Evolutionary conservation across 2,888 invertebrate genomes (phyloP).

Genomic region (Cremastinae sp.): DNA sequence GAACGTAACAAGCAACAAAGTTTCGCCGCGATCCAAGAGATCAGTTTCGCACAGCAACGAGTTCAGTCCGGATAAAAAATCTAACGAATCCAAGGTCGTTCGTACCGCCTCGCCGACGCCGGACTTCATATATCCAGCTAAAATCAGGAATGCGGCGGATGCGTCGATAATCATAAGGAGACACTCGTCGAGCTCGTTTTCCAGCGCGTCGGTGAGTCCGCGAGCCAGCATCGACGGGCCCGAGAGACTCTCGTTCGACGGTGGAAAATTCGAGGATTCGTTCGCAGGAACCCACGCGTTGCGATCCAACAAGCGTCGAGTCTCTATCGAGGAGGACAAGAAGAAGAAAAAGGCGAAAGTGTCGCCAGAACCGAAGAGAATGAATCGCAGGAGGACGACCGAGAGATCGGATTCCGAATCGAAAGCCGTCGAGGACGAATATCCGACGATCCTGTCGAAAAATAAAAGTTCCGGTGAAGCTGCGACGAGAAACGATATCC

Average conservation of each 20-base stretch:
- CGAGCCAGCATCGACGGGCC: conserved; percentile 81
- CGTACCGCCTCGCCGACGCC: conserved; percentile 65
- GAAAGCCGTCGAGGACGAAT: conserved; percentile 50
- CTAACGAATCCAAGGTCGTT: conserved; percentile 50
- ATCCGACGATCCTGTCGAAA: neutral
- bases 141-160: conserved; percentile 83
- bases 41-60: conserved; percentile 67
- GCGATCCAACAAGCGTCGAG: conserved; percentile 70
- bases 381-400: conserved; percentile 44
- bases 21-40: conserved; percentile 82
- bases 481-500: neutral
- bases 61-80: conserved; percentile 63
- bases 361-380: conserved; percentile 45
- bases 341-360: conserved; percentile 68
- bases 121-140: conserved; percentile 75
- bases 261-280: conserved; percentile 47
- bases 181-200: conserved; percentile 92
- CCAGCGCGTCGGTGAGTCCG: conserved; percentile 86
- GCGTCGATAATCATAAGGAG: conserved; percentile 90
- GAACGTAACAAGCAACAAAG: conserved; percentile 81
- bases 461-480: conserved; percentile 28
- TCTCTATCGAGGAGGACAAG: conserved; percentile 69
- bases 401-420: conserved; percentile 43
- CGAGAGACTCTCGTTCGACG: conserved; percentile 54
- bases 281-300: conserved; percentile 60